These are phyloP conservation scores for Nettapus auritus DNA, from an alignment of 2,113 vertebrate genomes.

Conservation along the genomic window DNA sequence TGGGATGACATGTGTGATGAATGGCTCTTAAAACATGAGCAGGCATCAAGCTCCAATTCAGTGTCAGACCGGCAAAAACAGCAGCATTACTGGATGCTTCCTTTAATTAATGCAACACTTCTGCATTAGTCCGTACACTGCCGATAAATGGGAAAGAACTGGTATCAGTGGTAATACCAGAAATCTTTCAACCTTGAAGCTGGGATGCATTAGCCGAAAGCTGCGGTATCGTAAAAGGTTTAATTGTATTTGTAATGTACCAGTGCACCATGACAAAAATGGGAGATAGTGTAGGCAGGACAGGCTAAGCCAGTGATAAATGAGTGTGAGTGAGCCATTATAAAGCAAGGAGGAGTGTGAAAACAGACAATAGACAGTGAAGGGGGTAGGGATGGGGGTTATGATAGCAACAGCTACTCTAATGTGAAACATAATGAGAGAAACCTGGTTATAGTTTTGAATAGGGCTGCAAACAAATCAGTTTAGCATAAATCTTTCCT, in stretches of 20 bases:
- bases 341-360: constrained; percentile 68
- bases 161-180: constrained; percentile 85
- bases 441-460: constrained; percentile 46
- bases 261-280: constrained; percentile 85
- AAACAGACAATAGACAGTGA: constrained; percentile 80
- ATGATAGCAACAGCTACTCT: constrained; percentile 59
- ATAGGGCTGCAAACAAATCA: neutral
- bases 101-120: constrained; percentile 89
- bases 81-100: constrained; percentile 87
- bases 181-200: constrained; percentile 86
- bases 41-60: constrained; percentile 91
- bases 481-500: constrained; percentile 62
- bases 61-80: constrained; percentile 86
- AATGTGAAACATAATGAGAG: constrained; percentile 36
- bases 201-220: constrained; percentile 80
- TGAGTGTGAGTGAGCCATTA: constrained; percentile 78
- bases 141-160: constrained; percentile 82
- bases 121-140: constrained; percentile 81
- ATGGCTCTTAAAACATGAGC: constrained; percentile 92
- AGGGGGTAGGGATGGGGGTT: constrained; percentile 19
- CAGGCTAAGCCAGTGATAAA: constrained; percentile 80
- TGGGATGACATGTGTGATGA: constrained; percentile 96
- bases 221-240: constrained; percentile 79
- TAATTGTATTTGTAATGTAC: constrained; percentile 89
- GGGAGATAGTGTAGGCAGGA: constrained; percentile 79